Evolutionary conservation across 2,113 vertebrate species (phyloP).

Genomic region (Bothrops jararaca): DNA sequence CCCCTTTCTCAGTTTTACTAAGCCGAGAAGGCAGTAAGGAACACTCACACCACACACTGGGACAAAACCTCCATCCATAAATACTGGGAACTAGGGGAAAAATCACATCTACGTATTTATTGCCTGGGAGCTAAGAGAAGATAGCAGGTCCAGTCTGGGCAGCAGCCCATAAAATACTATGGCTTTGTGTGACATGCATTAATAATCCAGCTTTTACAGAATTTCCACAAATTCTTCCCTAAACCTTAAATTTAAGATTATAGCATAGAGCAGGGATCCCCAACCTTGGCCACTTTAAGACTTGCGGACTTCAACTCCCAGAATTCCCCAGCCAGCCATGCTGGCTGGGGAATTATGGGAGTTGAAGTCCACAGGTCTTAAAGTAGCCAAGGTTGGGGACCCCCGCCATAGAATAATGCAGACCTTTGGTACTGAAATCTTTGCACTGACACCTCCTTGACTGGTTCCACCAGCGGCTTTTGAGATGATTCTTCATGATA

Average conservation of each 20-base stretch:
- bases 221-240: neutral
- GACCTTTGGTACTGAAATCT: slow-evolving; percentile 72
- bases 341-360: too few relatives aligned
- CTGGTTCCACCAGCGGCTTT: slow-evolving; percentile 26
- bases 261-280: neutral
- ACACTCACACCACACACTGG: neutral
- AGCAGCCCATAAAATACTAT: neutral
- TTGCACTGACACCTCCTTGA: slow-evolving; percentile 41
- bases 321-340: too few relatives aligned
- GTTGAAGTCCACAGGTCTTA: too few relatives aligned
- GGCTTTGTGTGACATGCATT: neutral
- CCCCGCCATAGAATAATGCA: neutral
- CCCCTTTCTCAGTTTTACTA: neutral
- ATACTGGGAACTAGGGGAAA: neutral
- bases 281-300: too few relatives aligned
- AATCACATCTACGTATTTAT: neutral
- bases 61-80: neutral
- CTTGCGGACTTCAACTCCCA: too few relatives aligned
- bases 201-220: neutral
- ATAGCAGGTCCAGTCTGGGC: neutral
- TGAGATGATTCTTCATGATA: slow-evolving; percentile 42
- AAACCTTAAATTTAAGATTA: neutral
- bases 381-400: too few relatives aligned
- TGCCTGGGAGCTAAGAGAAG: neutral
- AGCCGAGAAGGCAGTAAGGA: neutral